Conservation (phyloP, 2,888 invertebrate species). For the Argyresthia albistria region DNA sequence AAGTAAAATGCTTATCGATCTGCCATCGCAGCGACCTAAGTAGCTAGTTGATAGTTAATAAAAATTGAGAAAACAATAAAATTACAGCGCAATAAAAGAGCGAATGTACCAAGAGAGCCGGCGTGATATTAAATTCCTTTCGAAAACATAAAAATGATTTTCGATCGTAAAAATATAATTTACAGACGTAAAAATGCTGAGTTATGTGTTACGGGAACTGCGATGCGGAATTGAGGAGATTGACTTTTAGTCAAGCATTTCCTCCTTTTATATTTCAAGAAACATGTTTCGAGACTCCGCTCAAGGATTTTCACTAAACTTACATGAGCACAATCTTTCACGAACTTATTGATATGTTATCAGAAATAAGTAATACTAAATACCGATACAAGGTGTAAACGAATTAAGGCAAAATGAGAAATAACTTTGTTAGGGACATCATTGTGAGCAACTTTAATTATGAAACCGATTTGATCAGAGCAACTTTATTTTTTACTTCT, state of each 20-base stretch:
- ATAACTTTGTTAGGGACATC: too few relatives aligned
- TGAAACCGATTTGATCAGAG: too few relatives aligned
- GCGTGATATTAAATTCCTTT: constrained; percentile 70
- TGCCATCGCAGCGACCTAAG: constrained; percentile 39
- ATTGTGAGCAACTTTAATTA: too few relatives aligned
- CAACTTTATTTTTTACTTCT: too few relatives aligned
- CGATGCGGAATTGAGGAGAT: constrained; percentile 8
- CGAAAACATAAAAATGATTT: constrained; percentile 73
- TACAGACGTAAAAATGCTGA: constrained; percentile 72
- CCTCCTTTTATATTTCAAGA: background rate
- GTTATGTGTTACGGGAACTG: constrained; percentile 32
- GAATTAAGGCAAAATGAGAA: too few relatives aligned
- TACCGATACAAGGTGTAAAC: too few relatives aligned
- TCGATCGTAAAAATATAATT: constrained; percentile 73
- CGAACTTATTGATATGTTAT: too few relatives aligned
- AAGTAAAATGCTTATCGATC: constrained; percentile 39
- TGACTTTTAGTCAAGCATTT: background rate
- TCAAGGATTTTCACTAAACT: too few relatives aligned
- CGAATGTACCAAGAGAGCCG: constrained; percentile 66
- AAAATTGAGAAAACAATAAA: constrained; percentile 73
- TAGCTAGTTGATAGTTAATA: constrained; percentile 69
- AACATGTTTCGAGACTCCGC: too few relatives aligned
- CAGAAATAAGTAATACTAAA: too few relatives aligned
- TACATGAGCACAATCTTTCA: too few relatives aligned
- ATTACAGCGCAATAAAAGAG: constrained; percentile 69